phyloP scores from a whole-genome alignment of 2,113 vertebrate genomes.

The Beaufortia kweichowensis region DNA sequence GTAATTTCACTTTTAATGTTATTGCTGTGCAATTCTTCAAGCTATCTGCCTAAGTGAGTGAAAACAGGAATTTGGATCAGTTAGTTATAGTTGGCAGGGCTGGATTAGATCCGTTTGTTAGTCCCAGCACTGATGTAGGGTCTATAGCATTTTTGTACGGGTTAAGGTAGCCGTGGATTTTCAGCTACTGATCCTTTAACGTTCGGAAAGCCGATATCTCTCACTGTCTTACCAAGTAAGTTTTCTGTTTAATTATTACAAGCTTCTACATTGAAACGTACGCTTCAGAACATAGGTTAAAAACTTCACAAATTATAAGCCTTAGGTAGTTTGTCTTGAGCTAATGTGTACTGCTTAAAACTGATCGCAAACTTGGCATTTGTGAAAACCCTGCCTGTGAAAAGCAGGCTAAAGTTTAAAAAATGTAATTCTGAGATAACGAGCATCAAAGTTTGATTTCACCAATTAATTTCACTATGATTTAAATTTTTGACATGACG shows the following conservation, averaged over 20 bases:
- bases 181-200: conserved; percentile 44
- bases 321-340: not conserved
- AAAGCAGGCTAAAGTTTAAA: too few species aligned
- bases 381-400: too few species aligned
- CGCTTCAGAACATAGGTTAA: not conserved
- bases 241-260: not conserved
- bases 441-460: too few species aligned
- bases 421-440: too few species aligned
- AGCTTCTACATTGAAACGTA: not conserved
- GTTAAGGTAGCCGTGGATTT: conserved; percentile 20
- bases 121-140: not conserved
- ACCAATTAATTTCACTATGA: too few species aligned
- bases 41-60: not conserved
- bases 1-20: conserved; percentile 48
- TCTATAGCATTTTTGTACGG: conserved; percentile 37
- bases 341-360: not conserved
- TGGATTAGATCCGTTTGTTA: not conserved
- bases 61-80: not conserved
- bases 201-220: conserved; percentile 52
- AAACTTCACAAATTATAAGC: not conserved
- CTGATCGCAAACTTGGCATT: not conserved
- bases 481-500: too few species aligned
- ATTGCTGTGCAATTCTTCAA: not conserved
- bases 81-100: not conserved
- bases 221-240: conserved; percentile 53